Percentiles rank a stretch among this genome's conserved stretches.
phyloP scores from a whole-genome alignment of 2,113 vertebrate genomes.

The Morone chrysops region DNA sequence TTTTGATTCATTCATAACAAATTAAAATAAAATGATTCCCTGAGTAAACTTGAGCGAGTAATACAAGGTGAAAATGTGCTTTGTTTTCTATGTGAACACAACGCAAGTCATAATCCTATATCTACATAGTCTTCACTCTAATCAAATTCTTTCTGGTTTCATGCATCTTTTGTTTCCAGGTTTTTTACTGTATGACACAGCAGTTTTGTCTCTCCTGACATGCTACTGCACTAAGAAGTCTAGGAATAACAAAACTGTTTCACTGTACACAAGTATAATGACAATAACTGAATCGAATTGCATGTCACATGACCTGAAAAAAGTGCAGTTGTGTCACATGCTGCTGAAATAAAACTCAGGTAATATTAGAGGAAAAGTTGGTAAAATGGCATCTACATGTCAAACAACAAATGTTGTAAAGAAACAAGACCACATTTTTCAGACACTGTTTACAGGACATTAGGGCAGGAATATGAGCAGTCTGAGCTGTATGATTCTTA shows the following conservation, averaged over 20 bases:
- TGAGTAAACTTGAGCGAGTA: too few species aligned
- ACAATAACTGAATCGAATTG: not conserved
- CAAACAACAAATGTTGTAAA: not conserved
- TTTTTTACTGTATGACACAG: not conserved
- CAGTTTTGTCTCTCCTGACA: not conserved
- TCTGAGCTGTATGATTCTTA: not conserved
- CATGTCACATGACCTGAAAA: not conserved
- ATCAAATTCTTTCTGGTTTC: not conserved
- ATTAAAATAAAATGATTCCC: too few species aligned
- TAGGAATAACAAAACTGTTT: not conserved
- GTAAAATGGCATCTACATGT: not conserved
- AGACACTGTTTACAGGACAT: not conserved
- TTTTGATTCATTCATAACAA: too few species aligned
- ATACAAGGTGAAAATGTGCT: too few species aligned
- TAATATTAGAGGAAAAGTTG: too few species aligned
- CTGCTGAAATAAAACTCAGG: not conserved
- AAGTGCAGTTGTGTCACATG: not conserved
- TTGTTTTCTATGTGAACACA: too few species aligned
- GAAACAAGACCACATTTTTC: not conserved
- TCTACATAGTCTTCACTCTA: not conserved
- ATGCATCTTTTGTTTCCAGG: not conserved
- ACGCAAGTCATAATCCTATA: too few species aligned
- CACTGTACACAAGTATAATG: not conserved
- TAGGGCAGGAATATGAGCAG: not conserved
- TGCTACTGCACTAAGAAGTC: not conserved